phyloP scores from a whole-genome alignment of 2,113 vertebrate genomes.

The Vidua chalybeata region DNA sequence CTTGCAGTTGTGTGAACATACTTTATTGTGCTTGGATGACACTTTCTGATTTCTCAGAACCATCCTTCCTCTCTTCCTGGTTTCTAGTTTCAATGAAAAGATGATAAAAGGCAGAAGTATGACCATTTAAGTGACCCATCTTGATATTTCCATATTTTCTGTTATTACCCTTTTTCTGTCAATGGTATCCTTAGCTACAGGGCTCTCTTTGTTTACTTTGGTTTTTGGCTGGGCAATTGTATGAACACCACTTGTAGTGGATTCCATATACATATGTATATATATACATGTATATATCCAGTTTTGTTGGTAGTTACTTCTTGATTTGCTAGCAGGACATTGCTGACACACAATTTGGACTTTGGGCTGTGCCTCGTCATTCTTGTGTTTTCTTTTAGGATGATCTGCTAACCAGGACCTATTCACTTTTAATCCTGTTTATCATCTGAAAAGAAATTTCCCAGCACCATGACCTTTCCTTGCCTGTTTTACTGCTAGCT shows the following conservation, averaged over 20 bases:
- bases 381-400: neutral
- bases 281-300: neutral
- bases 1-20: neutral
- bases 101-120: neutral
- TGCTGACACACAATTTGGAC: neutral
- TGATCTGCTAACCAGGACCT: neutral
- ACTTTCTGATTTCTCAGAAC: neutral
- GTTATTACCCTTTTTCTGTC: neutral
- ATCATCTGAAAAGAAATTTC: neutral
- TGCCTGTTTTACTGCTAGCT: neutral
- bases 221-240: neutral
- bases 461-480: neutral
- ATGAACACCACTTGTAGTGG: neutral
- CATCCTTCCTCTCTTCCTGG: neutral
- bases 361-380: neutral
- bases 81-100: neutral
- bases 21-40: neutral
- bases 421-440: conserved; percentile 5
- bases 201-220: neutral
- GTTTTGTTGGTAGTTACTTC: neutral
- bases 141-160: neutral
- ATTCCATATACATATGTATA: neutral
- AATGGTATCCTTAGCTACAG: neutral
- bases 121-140: neutral
- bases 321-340: neutral